Percentiles rank a stretch among this genome's conserved stretches.
Conservation (phyloP, 1,140 invertebrate species). For the Atta colombica region DNA sequence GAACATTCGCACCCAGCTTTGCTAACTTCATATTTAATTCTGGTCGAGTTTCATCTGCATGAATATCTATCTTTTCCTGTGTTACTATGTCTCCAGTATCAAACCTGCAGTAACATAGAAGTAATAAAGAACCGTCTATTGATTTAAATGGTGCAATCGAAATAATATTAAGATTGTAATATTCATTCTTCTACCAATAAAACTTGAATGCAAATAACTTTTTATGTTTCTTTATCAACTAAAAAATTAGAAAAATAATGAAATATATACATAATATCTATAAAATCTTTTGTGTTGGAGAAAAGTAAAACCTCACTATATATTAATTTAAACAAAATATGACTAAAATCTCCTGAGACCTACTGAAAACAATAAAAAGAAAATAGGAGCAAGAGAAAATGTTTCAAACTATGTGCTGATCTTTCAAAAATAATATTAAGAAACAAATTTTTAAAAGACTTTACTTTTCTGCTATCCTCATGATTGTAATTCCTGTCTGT, state of each 20-base stretch:
- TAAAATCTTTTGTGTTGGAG: not conserved
- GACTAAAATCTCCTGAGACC: too few species aligned
- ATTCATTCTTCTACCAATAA: conserved; percentile 2
- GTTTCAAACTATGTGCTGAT: too few species aligned
- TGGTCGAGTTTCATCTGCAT: conserved; percentile 88
- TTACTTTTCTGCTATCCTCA: conserved; percentile 94
- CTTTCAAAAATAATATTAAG: not conserved
- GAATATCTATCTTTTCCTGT: conserved; percentile 89
- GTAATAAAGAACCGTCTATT: conserved; percentile 9
- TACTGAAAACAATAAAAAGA: too few species aligned
- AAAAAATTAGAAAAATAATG: not conserved
- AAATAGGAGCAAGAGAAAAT: too few species aligned
- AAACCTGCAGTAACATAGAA: conserved; percentile 87
- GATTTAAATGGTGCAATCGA: not conserved
- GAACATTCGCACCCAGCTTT: conserved; percentile 89
- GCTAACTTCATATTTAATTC: conserved; percentile 90
- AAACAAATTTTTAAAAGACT: conserved; percentile 35
- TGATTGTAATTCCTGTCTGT: conserved; percentile 94
- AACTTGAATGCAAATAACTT: not conserved
- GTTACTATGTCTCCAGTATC: conserved; percentile 94
- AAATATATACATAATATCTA: not conserved
- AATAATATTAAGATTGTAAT: not conserved
- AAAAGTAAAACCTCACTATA: conserved; percentile 17
- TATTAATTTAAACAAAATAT: not conserved
- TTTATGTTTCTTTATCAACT: not conserved